Base-by-base conservation (phyloP, 2,113 vertebrate genomes). In the Raphicerus campestris region DNA sequence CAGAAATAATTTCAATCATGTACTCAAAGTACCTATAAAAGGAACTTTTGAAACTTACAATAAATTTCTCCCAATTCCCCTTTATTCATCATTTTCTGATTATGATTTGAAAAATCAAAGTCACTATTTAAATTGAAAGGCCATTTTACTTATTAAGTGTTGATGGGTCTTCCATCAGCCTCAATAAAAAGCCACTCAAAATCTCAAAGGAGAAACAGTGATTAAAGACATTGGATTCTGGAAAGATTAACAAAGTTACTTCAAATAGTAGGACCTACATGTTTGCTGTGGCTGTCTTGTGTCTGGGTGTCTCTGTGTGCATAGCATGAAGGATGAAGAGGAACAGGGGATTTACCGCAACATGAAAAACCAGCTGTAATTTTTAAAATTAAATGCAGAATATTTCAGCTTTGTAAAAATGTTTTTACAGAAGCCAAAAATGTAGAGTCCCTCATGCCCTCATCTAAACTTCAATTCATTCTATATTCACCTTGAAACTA, bases 401-500 rank as follows among this genome's bases (percentile, higher is more conserved):
- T 73, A 91, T 63, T 95, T 94, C 55, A 53, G 11, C 15, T 93
- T 73, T 51, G 16, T 92, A 73, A 93, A 94, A 55, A 39, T 35
- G 19, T 73, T 58, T 91, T 84, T 61, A 85, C 61, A 22, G 39
- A 84, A 85, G 53, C 13, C 58, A 87, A 80, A 92, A 95, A 73
- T 53, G 5, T 35, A 70, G 26, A 28, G 28, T 53, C 14, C 13
- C 10, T 83, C 39, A 87, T 93, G 66, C 15, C n/a, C 42, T n/a
- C 93, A 87, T 70, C 84, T 90, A 85, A 97, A 75, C 39, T 84
- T 13, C 47, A 53, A 77, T 95, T 89, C 39, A 92, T 42, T 92
- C 85, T 92, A 20, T 87, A 80, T 92, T 87, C 42, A 53, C 45
- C 90, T 85, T 98, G 87, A 92, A 96, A 96, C 83, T 82, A 83